Conservation (phyloP, 2,113 vertebrate species). For the Caretta caretta region DNA sequence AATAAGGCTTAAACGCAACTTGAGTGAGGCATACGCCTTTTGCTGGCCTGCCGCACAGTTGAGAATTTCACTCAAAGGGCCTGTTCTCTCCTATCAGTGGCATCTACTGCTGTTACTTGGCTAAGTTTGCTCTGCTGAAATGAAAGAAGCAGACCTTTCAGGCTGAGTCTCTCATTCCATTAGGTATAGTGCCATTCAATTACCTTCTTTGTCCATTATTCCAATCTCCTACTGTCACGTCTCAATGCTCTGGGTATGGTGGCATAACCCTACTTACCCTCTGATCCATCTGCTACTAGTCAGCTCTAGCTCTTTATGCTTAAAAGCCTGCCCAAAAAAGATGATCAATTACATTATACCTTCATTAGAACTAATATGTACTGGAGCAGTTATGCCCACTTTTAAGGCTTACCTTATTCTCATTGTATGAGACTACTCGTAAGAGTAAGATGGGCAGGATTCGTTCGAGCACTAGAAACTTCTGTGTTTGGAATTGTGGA, state of each 20-base stretch:
- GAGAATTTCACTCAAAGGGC: neutral
- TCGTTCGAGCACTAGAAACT: neutral
- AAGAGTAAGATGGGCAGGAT: neutral
- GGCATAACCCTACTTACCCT: neutral
- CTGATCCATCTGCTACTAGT: neutral
- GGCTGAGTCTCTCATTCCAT: neutral
- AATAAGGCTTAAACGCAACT: constrained; percentile 8
- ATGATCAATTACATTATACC: neutral
- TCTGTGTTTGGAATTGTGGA: neutral
- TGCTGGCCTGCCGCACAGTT: neutral
- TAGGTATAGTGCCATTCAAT: constrained; percentile 14
- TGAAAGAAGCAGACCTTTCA: neutral
- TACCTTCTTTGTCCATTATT: neutral
- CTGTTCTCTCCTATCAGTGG: neutral
- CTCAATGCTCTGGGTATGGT: neutral
- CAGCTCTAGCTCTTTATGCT: neutral
- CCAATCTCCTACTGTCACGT: neutral
- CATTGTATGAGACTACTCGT: neutral
- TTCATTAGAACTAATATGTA: neutral
- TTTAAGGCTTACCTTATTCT: neutral
- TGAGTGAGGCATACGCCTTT: neutral
- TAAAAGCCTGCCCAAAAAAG: neutral
- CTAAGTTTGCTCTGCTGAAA: neutral
- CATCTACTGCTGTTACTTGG: neutral
- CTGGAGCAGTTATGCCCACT: neutral